Conservation (phyloP, 2,888 invertebrate species). For the Girardia tigrina region DNA sequence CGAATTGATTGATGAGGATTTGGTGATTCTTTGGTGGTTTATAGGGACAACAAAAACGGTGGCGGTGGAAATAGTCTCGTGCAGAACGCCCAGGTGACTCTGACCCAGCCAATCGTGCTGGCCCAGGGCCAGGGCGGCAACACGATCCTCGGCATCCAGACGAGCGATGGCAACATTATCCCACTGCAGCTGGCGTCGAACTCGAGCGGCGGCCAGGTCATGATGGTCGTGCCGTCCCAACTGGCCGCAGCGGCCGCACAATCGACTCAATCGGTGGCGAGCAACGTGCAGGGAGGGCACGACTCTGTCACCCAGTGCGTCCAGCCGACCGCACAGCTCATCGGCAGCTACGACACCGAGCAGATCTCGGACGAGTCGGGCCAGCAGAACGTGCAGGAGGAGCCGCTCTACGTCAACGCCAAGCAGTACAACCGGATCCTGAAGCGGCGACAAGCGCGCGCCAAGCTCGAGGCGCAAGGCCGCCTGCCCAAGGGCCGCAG, state of each 20-base stretch:
- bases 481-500: constrained; percentile 90
- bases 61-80: background rate
- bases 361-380: background rate
- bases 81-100: background rate
- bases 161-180: background rate
- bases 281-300: background rate
- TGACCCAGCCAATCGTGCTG: background rate
- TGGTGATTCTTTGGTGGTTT: background rate
- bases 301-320: background rate
- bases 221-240: background rate
- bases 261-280: background rate
- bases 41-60: background rate
- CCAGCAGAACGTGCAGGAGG: constrained; percentile 57
- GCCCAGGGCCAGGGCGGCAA: background rate
- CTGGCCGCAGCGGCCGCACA: background rate
- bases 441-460: constrained; percentile 79
- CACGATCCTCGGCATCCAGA: background rate
- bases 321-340: background rate
- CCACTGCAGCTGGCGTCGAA: background rate
- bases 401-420: constrained; percentile 91
- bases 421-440: constrained; percentile 90
- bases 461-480: constrained; percentile 79
- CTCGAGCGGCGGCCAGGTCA: background rate
- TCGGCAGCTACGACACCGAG: background rate
- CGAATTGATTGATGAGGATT: too few relatives aligned